Evolutionary conservation across 2,113 vertebrate species (phyloP), one percentile per base, ranked within the genome.

Genomic region (human (Homo sapiens)): DNA sequence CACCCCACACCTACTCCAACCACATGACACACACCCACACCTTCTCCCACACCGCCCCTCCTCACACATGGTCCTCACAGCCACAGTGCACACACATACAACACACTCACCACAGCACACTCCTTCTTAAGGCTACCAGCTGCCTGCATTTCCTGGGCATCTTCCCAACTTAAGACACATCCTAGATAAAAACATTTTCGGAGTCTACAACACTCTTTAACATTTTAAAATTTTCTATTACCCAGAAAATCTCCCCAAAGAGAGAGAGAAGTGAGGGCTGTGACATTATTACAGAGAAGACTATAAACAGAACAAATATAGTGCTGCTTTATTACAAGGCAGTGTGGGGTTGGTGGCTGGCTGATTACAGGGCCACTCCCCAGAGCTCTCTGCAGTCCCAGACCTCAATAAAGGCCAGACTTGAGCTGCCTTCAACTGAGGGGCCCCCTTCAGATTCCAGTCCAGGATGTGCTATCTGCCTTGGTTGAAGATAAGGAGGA

Each of bases 241-340:
- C 90, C 95, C 64, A 48, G 96, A 98, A 97, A 96, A 98, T 98
- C 96, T 98, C 98, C 97, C 97, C 98, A 97, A 98, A 98, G 94
- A 97, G 98, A 98, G 97, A 66, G 73, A 97, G 93, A 90, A 98
- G 94, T 90, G 97, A 98, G 96, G 96, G 97, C 96, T 98, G 96
- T 98, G 96, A 98, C 98, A 97, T 98, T 99, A 99, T 99, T 99
- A 99, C 98, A 99, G 98, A 99, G 98, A 92, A 98, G 98, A 52
- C 82, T 98, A 98, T 98, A 99, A 98, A 98, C 97, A 98, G 98
- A 98, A 98, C 98, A 99, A 99, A 99, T 99, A 99, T 99, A 99
- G 99, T 98, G 98, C 96, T 93, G 98, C 98, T 98, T 99, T 99
- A 99, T 99, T 99, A 99, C 98, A 99, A 99, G 99, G 98, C 98